phyloP scores from a whole-genome alignment of 2,888 invertebrate genomes.

The Himalopsyche japonica region DNA sequence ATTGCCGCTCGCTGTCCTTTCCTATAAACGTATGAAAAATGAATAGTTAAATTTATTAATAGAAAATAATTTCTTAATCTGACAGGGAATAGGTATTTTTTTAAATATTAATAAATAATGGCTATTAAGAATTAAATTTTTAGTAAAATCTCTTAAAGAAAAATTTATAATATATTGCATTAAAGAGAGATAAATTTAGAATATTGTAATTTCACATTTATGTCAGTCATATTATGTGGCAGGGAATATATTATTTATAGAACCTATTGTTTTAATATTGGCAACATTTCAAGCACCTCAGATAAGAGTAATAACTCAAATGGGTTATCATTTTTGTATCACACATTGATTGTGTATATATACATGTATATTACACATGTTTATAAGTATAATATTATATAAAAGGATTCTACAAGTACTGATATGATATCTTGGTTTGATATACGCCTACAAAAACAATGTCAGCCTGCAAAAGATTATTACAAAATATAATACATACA shows the following conservation, averaged over 20 bases:
- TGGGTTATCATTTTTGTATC: neutral
- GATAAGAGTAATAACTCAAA: neutral
- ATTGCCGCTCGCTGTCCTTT: conserved; percentile 37
- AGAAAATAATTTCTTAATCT: no score
- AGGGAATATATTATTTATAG: neutral
- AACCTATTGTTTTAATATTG: neutral
- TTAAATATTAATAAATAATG: neutral
- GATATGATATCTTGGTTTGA: no score
- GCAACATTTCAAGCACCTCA: neutral
- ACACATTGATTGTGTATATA: no score
- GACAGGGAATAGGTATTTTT: neutral
- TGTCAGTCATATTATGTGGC: neutral
- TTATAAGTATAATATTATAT: no score
- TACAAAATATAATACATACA: no score
- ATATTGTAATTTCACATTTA: neutral
- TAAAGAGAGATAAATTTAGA: neutral
- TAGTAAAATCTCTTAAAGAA: no score
- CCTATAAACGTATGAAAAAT: conserved; percentile 39
- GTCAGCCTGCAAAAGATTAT: no score
- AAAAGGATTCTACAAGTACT: no score
- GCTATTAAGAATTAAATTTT: neutral
- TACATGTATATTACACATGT: no score
- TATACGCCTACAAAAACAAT: no score
- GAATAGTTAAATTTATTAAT: conserved; percentile 25
- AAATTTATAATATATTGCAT: no score